Conservation (phyloP, 2,888 invertebrate species). For the Nebria salina region DNA sequence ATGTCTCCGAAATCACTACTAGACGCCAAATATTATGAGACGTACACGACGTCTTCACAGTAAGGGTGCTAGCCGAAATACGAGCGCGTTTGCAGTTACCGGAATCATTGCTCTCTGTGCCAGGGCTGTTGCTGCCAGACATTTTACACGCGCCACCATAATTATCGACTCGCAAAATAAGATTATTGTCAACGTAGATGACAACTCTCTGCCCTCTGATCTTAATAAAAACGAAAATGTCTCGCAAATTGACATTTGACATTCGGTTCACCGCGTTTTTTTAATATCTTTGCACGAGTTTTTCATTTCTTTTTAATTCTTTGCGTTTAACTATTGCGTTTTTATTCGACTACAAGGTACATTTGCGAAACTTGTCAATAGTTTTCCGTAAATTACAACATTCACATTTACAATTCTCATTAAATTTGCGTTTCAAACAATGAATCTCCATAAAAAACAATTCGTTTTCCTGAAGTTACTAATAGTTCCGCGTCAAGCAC, state of each 20-base stretch:
- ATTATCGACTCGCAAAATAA: slow-evolving; percentile 39
- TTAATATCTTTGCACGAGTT: not conserved
- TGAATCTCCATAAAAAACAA: no score
- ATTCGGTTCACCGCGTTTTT: not conserved
- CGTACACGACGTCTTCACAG: slow-evolving; percentile 13
- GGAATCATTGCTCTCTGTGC: slow-evolving; percentile 22
- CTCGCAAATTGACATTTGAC: slow-evolving; percentile 6
- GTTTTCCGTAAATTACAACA: no score
- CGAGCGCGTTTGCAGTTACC: slow-evolving; percentile 5
- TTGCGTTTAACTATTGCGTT: not conserved
- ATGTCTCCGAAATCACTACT: slow-evolving; percentile 13
- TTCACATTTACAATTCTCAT: no score
- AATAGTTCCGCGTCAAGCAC: no score
- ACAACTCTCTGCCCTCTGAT: slow-evolving; percentile 18
- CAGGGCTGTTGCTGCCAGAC: slow-evolving; percentile 8
- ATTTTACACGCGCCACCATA: slow-evolving; percentile 30
- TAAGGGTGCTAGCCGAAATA: not conserved
- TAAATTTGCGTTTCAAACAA: no score
- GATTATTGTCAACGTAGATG: slow-evolving; percentile 43
- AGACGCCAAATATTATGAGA: slow-evolving; percentile 11
- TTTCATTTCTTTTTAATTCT: not conserved
- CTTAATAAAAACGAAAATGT: slow-evolving; percentile 27
- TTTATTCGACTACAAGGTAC: no score
- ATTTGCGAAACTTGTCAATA: no score
- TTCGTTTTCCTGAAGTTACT: no score